A percentile compares a stretch with the other conserved stretches of the same genome.
These are phyloP conservation scores for Plumapathes pennacea DNA, from an alignment of 92 coral and sea anemone species.

Conservation along the genomic window DNA sequence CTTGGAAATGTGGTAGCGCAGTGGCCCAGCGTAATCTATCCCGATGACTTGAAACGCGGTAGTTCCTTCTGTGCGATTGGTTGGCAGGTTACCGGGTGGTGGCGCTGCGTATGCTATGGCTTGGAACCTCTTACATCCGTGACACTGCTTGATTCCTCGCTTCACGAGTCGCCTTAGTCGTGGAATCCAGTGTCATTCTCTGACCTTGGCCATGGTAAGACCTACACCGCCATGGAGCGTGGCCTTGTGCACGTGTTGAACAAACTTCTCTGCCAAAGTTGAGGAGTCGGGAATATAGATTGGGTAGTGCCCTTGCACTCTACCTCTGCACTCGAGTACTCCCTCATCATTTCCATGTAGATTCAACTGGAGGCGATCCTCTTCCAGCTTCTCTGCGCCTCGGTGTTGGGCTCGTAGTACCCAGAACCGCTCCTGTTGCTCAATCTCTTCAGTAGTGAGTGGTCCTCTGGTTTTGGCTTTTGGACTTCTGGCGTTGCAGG, in stretches of 20 bases:
- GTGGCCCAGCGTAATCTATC: slow-evolving; percentile 6
- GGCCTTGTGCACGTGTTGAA: slow-evolving; percentile 23
- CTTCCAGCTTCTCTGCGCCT: slow-evolving; percentile 34
- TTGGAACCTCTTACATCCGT: slow-evolving; percentile 11
- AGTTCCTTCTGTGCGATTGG: slow-evolving; percentile 5
- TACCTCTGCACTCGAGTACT: slow-evolving; percentile 47
- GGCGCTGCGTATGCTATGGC: slow-evolving; percentile 16
- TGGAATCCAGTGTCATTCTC: slow-evolving; percentile 20
- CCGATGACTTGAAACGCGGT: slow-evolving; percentile 4
- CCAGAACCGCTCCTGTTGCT: slow-evolving; percentile 31
- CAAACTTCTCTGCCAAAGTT: slow-evolving; percentile 14
- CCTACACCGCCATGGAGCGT: slow-evolving; percentile 25
- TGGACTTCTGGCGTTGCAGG: slow-evolving; percentile 8
- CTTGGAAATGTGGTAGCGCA: slow-evolving; percentile 15
- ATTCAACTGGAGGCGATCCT: slow-evolving; percentile 32
- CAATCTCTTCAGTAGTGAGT: slow-evolving; percentile 46
- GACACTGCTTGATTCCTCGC: slow-evolving; percentile 7
- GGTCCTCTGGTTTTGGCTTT: slow-evolving; percentile 29
- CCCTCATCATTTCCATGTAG: slow-evolving; percentile 39
- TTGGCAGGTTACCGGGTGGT: slow-evolving; percentile 12
- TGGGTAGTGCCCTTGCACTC: slow-evolving; percentile 42
- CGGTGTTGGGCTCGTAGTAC: slow-evolving; percentile 23
- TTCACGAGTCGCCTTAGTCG: slow-evolving; percentile 9
- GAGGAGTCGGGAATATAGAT: slow-evolving; percentile 41
- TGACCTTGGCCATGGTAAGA: slow-evolving; percentile 16